Conservation (phyloP, 2,888 invertebrate species). For the Drosophila subquinaria region DNA sequence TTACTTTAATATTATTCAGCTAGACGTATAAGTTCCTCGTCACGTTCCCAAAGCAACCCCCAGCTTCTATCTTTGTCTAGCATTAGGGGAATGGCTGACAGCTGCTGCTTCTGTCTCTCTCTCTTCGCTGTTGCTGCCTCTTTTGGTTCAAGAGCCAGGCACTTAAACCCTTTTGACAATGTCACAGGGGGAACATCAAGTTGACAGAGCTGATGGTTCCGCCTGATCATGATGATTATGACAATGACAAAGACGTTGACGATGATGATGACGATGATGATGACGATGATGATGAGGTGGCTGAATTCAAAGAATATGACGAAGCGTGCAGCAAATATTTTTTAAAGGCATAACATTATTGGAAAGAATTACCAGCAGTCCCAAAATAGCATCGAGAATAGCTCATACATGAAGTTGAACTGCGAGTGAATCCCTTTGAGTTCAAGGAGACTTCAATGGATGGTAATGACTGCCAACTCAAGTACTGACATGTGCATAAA, state of each 20-base stretch:
- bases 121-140: constrained; percentile 28
- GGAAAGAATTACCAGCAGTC: constrained; percentile 41
- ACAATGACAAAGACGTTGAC: constrained; percentile 44
- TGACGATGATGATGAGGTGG: constrained; percentile 68
- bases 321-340: constrained; percentile 29
- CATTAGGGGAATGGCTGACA: constrained; percentile 58
- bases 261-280: no score
- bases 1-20: constrained; percentile 60
- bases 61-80: constrained; percentile 62
- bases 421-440: constrained; percentile 33
- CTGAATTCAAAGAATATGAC: constrained; percentile 65
- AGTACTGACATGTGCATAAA: constrained; percentile 51
- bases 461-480: constrained; percentile 50
- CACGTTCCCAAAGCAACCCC: constrained; percentile 42
- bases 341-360: constrained; percentile 57
- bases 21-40: constrained; percentile 54
- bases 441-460: constrained; percentile 57
- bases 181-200: constrained; percentile 73
- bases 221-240: constrained; percentile 45
- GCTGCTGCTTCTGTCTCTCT: constrained; percentile 48
- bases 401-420: constrained; percentile 13
- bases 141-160: constrained; percentile 71
- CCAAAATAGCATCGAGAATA: constrained; percentile 49
- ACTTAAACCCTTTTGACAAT: constrained; percentile 80
- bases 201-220: constrained; percentile 53